phyloP scores from a whole-genome alignment of 2,888 invertebrate species.

The Tortricodes alternella region DNA sequence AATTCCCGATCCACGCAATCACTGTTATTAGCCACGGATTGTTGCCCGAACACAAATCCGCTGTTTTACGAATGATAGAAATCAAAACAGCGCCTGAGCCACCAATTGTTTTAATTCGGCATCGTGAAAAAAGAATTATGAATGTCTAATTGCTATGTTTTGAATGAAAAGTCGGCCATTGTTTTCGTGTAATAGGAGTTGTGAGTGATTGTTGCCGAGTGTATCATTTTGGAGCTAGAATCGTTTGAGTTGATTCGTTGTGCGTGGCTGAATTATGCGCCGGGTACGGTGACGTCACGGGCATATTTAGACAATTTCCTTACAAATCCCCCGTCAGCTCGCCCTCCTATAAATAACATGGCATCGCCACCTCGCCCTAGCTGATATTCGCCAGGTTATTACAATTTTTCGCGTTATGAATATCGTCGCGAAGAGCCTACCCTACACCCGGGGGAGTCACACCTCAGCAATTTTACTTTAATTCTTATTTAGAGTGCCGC shows the following conservation, averaged over 20 bases:
- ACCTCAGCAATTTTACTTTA: conserved; percentile 81
- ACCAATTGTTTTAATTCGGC: conserved; percentile 73
- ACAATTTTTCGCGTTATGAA: conserved; percentile 83
- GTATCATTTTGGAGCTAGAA: conserved; percentile 20
- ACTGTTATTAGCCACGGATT: conserved; percentile 58
- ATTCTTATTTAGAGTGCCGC: conserved; percentile 81
- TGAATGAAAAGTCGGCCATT: conserved; percentile 61
- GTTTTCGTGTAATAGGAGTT: conserved; percentile 60
- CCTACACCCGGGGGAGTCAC: conserved; percentile 72
- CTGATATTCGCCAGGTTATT: conserved; percentile 76
- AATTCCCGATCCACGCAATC: conserved; percentile 60
- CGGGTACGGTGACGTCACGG: conserved; percentile 39
- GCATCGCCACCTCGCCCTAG: conserved; percentile 56
- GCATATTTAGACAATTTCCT: conserved; percentile 79
- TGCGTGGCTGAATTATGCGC: not conserved
- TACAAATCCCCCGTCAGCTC: conserved; percentile 59
- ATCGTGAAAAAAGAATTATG: conserved; percentile 69
- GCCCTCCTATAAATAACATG: conserved; percentile 66
- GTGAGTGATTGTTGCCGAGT: conserved; percentile 36
- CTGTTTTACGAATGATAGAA: conserved; percentile 52
- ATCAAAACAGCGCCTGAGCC: conserved; percentile 57
- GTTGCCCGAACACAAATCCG: conserved; percentile 43
- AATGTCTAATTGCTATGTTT: conserved; percentile 69
- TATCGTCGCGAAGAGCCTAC: conserved; percentile 70
- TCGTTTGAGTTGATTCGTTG: not conserved